Evolutionary conservation across 2,113 vertebrate species (phyloP).

Genomic region (Hippolais icterina): DNA sequence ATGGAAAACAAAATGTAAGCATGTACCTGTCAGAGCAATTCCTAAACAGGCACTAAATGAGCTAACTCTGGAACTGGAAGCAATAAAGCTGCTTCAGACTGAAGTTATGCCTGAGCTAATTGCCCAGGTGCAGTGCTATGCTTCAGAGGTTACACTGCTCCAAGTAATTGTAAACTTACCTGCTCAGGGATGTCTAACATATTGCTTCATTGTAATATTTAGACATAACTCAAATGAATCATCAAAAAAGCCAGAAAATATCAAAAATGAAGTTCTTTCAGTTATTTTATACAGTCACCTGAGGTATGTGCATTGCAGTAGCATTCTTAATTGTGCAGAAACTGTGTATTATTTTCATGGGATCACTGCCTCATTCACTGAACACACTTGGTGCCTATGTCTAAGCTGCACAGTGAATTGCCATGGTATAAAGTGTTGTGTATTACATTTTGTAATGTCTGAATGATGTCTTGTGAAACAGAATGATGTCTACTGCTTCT

Average conservation of each 20-base stretch:
- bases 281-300: not conserved
- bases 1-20: not conserved
- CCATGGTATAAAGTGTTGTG: not conserved
- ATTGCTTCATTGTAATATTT: slow-evolving; percentile 16
- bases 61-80: slow-evolving; percentile 15
- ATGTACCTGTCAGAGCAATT: not conserved
- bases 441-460: not conserved
- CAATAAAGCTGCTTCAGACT: slow-evolving; percentile 22
- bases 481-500: not conserved
- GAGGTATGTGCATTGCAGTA: not conserved
- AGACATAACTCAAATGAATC: slow-evolving; percentile 16
- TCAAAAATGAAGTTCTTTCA: not conserved
- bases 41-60: not conserved
- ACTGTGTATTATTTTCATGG: not conserved
- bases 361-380: not conserved
- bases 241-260: slow-evolving; percentile 31
- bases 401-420: not conserved
- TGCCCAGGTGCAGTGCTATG: not conserved
- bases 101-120: not conserved
- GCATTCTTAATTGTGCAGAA: not conserved
- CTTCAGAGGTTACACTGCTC: not conserved
- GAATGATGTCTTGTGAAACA: slow-evolving; percentile 17
- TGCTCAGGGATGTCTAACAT: not conserved
- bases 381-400: not conserved
- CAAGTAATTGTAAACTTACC: slow-evolving; percentile 12